Conservation (phyloP, 1,140 invertebrate genomes). For the Arctopsyche grandis region DNA sequence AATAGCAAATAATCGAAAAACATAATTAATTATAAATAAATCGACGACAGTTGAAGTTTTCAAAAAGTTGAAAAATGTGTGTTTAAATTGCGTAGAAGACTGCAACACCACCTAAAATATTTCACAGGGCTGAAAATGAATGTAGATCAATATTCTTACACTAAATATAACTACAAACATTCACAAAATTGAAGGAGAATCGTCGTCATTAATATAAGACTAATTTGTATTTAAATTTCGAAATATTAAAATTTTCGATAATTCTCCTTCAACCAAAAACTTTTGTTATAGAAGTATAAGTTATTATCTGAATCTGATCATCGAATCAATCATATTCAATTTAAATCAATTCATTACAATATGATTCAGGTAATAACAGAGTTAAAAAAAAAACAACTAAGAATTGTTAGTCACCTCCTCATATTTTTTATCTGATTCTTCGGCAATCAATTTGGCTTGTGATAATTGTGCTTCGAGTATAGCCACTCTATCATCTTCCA, state of each 20-base stretch:
- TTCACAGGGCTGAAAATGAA: background rate
- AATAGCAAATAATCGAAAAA: background rate
- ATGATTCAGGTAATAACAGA: background rate
- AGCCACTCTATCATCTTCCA: constrained; percentile 97
- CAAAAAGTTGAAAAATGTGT: background rate
- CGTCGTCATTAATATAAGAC: background rate
- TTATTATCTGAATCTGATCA: background rate
- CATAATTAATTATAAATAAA: background rate
- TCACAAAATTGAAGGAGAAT: background rate
- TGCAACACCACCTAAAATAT: background rate
- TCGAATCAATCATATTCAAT: background rate
- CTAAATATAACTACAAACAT: constrained; percentile 1
- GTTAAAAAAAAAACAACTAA: background rate
- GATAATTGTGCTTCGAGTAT: constrained; percentile 94
- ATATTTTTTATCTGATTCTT: constrained; percentile 99
- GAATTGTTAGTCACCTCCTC: constrained; percentile 83
- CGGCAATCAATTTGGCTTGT: constrained; percentile 96
- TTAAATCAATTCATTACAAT: background rate
- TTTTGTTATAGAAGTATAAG: background rate
- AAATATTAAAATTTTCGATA: too few relatives aligned
- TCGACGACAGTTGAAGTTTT: background rate
- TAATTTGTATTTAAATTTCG: too few relatives aligned
- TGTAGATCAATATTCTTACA: background rate
- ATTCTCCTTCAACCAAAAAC: background rate
- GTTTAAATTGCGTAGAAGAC: background rate